These are phyloP conservation scores for Stratiolaelaps scimitus DNA, from an alignment of 1,140 invertebrate species.

Conservation along the genomic window DNA sequence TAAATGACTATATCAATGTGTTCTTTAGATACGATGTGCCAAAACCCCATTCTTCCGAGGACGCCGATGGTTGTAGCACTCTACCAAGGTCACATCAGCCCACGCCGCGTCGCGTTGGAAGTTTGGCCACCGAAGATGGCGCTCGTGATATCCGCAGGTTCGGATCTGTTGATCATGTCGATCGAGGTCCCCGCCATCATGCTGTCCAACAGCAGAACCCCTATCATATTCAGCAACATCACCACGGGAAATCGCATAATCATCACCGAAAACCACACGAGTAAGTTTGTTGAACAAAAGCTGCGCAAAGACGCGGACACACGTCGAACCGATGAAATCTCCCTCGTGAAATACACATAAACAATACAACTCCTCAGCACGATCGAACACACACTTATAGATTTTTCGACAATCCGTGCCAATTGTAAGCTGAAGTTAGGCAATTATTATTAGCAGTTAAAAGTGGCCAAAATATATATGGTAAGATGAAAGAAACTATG, in stretches of 20 bases:
- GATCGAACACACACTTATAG: too few species aligned
- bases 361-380: too few species aligned
- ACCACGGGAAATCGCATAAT: neutral
- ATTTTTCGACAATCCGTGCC: too few species aligned
- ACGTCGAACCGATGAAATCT: too few species aligned
- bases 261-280: conserved; percentile 12
- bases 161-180: conserved; percentile 19
- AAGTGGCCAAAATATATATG: too few species aligned
- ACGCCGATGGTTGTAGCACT: neutral
- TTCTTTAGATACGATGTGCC: neutral
- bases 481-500: too few species aligned
- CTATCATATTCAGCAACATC: conserved; percentile 3
- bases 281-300: neutral
- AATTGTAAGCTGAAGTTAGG: too few species aligned
- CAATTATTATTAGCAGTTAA: too few species aligned
- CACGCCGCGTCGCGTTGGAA: neutral
- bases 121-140: neutral
- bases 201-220: neutral
- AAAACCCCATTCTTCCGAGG: neutral
- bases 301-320: too few species aligned
- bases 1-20: neutral
- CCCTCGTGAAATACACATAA: too few species aligned
- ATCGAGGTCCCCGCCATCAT: neutral
- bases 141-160: neutral
- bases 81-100: conserved; percentile 3